Base-by-base conservation (phyloP, 2,888 invertebrate genomes). In the Agrochola lota region DNA sequence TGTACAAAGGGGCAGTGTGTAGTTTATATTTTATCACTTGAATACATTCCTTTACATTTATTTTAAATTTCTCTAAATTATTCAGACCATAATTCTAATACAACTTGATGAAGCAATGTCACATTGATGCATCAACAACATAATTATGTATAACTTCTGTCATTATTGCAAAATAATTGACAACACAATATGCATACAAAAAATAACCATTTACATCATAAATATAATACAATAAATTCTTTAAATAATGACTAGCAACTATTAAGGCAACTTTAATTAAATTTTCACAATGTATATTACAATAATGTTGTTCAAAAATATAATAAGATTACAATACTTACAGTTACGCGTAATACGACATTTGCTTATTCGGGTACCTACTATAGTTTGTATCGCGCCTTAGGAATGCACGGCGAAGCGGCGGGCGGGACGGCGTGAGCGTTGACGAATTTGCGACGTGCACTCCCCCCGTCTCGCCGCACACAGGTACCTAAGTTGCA, bases 191-290 rank as follows among this genome's bases (percentile, higher is more conserved):
- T 49, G 71, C 55, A 74, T 57, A 55, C 67, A 78, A 69, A 77
- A 78, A 80, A n/a, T 60, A 77, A 83, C 71, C 75, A 71, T 81
- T 70, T 74, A 78, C 74, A 80, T 78, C 71, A 81, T 76, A 66
- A 77, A 66, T 64, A 69, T 74, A 71, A 83, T 81, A 86, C 59
- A 78, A 80, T 78, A 11, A 75, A 75, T 73, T 79, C 71, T 88
- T 89, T 85, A 80, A 87, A 87, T 87, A 88, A 88, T 93, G 92
- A 94, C 94, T 94, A 95, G 94, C 90, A 90, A 91, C 93, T 95
- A 94, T 91, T 93, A 94, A 95, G 94, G 94, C 94, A 93, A 90
- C 88, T 88, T 92, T 89, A 90, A 90, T 89, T 66, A 88, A 90
- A 83, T 81, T 80, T 77, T 76, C 80, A 78, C 71, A 81, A 81